Conservation (phyloP, 2,888 invertebrate species). For the Macrostomum cliftonense region DNA sequence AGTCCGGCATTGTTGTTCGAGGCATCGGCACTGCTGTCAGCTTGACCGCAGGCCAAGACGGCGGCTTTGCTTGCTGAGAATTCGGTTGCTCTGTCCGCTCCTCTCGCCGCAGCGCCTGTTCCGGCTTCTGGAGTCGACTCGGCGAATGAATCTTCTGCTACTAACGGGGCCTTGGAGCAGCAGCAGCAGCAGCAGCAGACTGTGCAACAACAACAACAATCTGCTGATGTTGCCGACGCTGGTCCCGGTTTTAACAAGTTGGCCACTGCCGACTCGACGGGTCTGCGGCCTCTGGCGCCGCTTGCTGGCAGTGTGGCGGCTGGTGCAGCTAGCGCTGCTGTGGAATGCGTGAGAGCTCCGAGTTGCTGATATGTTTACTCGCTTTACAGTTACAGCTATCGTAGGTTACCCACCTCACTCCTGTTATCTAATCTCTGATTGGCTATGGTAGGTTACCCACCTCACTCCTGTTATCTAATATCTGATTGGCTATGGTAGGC, state of each 20-base stretch:
- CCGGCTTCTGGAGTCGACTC: too few species aligned
- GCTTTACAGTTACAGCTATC: too few species aligned
- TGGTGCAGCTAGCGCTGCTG: constrained; percentile 53
- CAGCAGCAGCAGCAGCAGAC: constrained; percentile 10
- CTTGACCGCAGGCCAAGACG: constrained; percentile 32
- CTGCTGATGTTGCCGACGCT: too few species aligned
- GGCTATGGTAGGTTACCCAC: too few species aligned
- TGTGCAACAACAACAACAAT: not conserved
- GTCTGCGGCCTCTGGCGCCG: constrained; percentile 18
- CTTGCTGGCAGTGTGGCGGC: constrained; percentile 25
- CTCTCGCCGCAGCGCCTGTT: not conserved
- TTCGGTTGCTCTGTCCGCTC: too few species aligned
- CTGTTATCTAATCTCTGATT: too few species aligned
- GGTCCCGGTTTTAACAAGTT: too few species aligned
- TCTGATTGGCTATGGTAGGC: too few species aligned
- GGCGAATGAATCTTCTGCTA: not conserved
- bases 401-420: too few species aligned
- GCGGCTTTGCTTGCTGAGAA: not conserved
- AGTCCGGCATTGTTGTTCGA: constrained; percentile 81
- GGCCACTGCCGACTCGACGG: not conserved
- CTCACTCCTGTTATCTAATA: too few species aligned
- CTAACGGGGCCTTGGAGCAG: not conserved
- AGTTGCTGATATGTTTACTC: constrained; percentile 51
- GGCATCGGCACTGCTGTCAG: constrained; percentile 77
- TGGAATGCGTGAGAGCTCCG: constrained; percentile 46